These are phyloP conservation scores for Troides aeacus DNA, from an alignment of 2,888 invertebrate genomes.

Conservation along the genomic window DNA sequence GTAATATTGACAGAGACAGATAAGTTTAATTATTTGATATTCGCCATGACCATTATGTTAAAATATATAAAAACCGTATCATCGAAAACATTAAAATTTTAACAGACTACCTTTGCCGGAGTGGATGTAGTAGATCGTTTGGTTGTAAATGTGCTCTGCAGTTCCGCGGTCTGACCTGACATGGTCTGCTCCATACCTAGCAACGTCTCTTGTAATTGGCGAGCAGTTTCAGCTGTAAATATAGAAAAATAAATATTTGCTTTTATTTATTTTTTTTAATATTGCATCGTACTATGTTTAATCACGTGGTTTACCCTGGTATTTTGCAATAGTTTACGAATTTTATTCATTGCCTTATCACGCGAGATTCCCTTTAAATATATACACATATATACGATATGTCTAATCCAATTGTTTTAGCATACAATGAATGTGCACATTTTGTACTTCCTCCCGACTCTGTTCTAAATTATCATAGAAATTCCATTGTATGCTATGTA, in stretches of 20 bases:
- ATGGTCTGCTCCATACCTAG: constrained; percentile 54
- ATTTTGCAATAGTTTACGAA: too few relatives aligned
- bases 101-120: constrained; percentile 47
- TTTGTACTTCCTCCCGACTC: too few relatives aligned
- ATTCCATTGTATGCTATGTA: too few relatives aligned
- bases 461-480: too few relatives aligned
- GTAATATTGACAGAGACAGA: too few relatives aligned
- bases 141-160: neutral
- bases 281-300: neutral
- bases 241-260: constrained; percentile 7
- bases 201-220: constrained; percentile 57
- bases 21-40: too few relatives aligned
- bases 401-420: too few relatives aligned
- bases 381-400: too few relatives aligned
- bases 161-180: constrained; percentile 24
- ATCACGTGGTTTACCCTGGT: too few relatives aligned
- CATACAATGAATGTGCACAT: too few relatives aligned
- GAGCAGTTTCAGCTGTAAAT: constrained; percentile 59
- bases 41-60: neutral
- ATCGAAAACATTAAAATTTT: neutral
- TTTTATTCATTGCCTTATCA: too few relatives aligned
- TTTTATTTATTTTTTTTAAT: neutral
- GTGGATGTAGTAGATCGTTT: constrained; percentile 22
- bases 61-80: neutral
- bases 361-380: too few relatives aligned